phyloP scores from a whole-genome alignment of 2,113 vertebrate species.

The Hyperoodon ampullatus region DNA sequence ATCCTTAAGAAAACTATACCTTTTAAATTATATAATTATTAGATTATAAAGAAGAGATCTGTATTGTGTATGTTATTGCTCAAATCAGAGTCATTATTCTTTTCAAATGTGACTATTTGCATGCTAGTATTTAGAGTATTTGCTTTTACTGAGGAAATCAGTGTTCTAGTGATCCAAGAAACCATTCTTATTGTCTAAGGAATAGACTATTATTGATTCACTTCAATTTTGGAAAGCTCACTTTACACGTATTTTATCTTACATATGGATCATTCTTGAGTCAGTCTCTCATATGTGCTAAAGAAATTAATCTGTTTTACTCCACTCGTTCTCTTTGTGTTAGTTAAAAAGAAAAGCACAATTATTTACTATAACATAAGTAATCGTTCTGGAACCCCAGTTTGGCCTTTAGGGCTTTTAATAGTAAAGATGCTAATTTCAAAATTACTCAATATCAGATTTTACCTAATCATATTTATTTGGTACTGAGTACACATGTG shows the following conservation, averaged over 20 bases:
- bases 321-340: neutral
- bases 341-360: neutral
- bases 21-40: neutral
- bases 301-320: neutral
- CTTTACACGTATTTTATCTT: neutral
- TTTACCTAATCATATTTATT: constrained; percentile 46
- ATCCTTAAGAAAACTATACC: neutral
- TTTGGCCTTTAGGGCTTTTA: neutral
- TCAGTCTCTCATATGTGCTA: neutral
- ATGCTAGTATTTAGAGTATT: neutral
- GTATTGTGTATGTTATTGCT: neutral
- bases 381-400: neutral
- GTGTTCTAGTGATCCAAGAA: neutral
- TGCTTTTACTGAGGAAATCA: neutral
- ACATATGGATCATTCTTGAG: neutral
- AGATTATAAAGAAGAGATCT: neutral
- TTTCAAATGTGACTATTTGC: neutral
- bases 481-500: neutral
- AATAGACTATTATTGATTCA: neutral
- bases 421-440: neutral
- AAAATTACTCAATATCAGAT: constrained; percentile 27
- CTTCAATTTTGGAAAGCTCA: neutral
- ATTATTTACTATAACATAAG: neutral
- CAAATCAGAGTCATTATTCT: neutral
- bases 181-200: neutral